Evolutionary conservation across 2,113 vertebrate species (phyloP).

Genomic region (Rattus rattus): DNA sequence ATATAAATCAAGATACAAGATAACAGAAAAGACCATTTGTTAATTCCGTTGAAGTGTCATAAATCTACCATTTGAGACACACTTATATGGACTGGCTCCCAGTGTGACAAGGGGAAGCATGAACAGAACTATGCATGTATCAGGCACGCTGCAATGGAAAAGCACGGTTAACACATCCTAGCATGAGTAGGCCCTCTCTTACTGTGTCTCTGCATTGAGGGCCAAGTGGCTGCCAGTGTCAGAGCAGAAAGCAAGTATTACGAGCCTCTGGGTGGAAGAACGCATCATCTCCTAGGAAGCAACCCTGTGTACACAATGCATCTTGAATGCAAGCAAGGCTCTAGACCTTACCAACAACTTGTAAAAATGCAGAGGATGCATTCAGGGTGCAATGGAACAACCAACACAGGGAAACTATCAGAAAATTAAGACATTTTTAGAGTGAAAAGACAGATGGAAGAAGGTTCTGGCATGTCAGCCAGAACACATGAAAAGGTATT

Average conservation of each 20-base stretch:
- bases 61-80: not conserved
- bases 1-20: not conserved
- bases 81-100: not conserved
- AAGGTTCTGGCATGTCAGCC: not conserved
- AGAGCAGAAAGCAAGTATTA: conserved; percentile 6
- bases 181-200: not conserved
- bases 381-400: not conserved
- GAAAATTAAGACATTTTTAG: conserved; percentile 12
- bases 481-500: not conserved
- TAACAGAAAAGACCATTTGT: conserved; percentile 25
- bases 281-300: not conserved
- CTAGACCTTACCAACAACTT: not conserved
- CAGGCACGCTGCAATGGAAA: not conserved
- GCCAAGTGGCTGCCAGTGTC: not conserved
- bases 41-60: not conserved
- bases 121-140: not conserved
- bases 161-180: not conserved
- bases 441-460: not conserved
- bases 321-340: not conserved
- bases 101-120: not conserved
- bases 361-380: not conserved
- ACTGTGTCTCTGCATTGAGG: not conserved
- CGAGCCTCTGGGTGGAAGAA: not conserved
- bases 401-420: not conserved
- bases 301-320: not conserved